Percentiles rank a stretch among this genome's conserved stretches.
Conservation (phyloP, 2,888 invertebrate species). For the Andrena fulva region DNA sequence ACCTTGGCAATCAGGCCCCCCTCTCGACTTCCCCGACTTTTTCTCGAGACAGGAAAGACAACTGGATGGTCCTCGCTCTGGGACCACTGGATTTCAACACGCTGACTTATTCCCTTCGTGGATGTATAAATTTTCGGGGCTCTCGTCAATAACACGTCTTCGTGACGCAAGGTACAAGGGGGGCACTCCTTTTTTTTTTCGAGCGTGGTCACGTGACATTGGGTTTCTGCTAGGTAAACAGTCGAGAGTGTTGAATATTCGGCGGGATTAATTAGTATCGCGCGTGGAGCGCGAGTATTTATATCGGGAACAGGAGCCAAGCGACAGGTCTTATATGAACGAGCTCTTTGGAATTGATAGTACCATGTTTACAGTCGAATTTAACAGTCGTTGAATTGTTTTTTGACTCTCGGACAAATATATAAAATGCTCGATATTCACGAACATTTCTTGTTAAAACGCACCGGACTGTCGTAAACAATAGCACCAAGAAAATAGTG, state of each 20-base stretch:
- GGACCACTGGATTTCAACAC: slow-evolving; percentile 24
- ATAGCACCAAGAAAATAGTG: not conserved
- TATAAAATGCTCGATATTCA: too few relatives aligned
- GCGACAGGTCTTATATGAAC: too few relatives aligned
- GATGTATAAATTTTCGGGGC: slow-evolving; percentile 9
- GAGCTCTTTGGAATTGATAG: too few relatives aligned
- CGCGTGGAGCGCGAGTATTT: not conserved
- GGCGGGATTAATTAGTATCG: not conserved
- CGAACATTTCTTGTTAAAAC: too few relatives aligned
- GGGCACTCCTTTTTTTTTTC: not conserved
- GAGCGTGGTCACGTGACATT: not conserved
- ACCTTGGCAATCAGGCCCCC: not conserved
- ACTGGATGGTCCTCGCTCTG: slow-evolving; percentile 4
- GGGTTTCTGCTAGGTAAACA: not conserved
- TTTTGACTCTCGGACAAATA: too few relatives aligned
- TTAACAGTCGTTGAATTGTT: too few relatives aligned
- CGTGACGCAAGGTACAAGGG: not conserved
- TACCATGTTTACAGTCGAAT: too few relatives aligned
- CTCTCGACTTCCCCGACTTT: not conserved
- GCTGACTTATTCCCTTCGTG: slow-evolving; percentile 20
- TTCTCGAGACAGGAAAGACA: not conserved
- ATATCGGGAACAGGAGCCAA: too few relatives aligned
- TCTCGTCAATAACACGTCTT: slow-evolving; percentile 5
- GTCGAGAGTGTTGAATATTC: not conserved
- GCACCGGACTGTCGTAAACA: not conserved